phyloP scores from a whole-genome alignment of 2,888 invertebrate species.

The Ophion ellenae region DNA sequence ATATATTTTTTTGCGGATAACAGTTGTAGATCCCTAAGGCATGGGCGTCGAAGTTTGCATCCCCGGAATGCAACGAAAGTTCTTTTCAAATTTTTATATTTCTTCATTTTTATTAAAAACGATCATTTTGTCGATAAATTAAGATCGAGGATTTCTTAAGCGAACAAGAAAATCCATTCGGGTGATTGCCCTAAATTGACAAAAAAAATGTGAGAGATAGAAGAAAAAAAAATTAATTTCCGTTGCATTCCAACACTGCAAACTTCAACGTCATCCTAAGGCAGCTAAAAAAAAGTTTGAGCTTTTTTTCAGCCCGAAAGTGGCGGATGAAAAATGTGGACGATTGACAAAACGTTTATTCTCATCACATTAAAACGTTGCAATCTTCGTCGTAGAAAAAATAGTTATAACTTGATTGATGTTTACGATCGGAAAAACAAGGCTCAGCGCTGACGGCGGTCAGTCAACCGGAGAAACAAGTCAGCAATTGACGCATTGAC shows the following conservation, averaged over 20 bases:
- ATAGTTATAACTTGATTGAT: background rate
- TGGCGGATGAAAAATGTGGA: background rate
- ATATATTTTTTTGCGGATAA: background rate
- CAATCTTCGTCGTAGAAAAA: background rate
- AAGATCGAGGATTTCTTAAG: too few species aligned
- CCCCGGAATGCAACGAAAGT: too few species aligned
- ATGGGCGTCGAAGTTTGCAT: too few species aligned
- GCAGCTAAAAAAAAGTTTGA: background rate
- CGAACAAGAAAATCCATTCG: too few species aligned
- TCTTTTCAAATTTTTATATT: too few species aligned
- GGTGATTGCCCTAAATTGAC: too few species aligned
- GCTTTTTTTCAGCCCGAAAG: background rate
- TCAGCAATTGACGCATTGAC: constrained; percentile 25
- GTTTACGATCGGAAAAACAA: background rate
- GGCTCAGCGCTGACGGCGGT: background rate
- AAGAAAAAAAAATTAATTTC: too few species aligned
- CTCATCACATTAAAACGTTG: background rate
- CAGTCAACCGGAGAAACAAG: constrained; percentile 8
- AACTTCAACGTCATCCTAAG: background rate
- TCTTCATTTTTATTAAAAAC: too few species aligned
- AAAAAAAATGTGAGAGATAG: too few species aligned
- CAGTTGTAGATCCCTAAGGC: background rate
- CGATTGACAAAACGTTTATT: background rate
- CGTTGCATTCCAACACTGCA: too few species aligned
- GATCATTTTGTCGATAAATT: too few species aligned